These are phyloP conservation scores for Rhagonycha lutea DNA, from an alignment of 2,888 invertebrate genomes.

Conservation along the genomic window DNA sequence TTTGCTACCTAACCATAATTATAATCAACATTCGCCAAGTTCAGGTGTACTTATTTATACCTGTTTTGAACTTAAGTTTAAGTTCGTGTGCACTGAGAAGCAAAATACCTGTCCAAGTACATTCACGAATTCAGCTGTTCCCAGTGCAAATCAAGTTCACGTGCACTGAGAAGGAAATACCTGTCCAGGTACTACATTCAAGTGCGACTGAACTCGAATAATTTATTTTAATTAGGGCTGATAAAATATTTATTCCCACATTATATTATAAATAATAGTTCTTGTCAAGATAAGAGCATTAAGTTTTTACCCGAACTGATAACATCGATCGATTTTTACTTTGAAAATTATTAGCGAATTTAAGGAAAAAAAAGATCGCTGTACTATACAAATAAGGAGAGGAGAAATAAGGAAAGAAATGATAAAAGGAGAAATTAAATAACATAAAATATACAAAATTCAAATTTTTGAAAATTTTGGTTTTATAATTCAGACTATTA, in stretches of 20 bases:
- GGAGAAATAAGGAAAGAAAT: too few relatives aligned
- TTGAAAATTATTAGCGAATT: too few relatives aligned
- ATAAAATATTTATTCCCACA: background rate
- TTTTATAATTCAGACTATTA: too few relatives aligned
- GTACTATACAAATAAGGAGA: too few relatives aligned
- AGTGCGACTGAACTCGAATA: background rate
- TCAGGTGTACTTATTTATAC: background rate
- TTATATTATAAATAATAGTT: background rate
- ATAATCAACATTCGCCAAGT: background rate
- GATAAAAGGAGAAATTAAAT: too few relatives aligned
- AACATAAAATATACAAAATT: too few relatives aligned
- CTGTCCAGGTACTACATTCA: background rate
- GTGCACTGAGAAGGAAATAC: background rate
- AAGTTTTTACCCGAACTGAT: background rate
- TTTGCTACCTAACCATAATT: background rate
- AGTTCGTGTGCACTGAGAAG: background rate
- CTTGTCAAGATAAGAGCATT: background rate
- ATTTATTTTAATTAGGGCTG: background rate
- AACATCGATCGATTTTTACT: background rate
- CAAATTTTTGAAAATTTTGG: too few relatives aligned
- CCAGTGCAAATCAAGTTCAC: background rate
- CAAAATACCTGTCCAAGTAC: background rate
- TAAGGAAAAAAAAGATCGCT: too few relatives aligned
- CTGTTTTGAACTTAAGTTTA: background rate
- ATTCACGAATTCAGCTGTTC: too few relatives aligned